Conservation (phyloP, 2,113 vertebrate genomes). For the Aptenodytes forsteri region DNA sequence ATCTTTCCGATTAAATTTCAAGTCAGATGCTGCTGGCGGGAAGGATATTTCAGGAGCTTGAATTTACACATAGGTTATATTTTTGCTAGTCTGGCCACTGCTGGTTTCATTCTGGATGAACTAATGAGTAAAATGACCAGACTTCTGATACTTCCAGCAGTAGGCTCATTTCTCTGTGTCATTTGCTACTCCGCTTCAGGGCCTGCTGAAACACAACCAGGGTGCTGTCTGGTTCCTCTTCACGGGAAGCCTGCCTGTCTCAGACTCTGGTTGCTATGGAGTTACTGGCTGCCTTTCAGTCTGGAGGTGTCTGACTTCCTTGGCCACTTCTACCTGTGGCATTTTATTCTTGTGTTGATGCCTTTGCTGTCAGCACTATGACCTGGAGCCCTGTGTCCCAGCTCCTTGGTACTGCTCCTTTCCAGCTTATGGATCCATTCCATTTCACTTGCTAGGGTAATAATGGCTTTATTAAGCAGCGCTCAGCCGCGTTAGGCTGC, state of each 20-base stretch:
- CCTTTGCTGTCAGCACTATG: background rate
- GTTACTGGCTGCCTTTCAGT: background rate
- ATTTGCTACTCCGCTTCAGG: background rate
- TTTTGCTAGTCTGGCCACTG: background rate
- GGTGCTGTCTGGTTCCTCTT: background rate
- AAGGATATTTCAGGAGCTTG: background rate
- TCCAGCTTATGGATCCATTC: background rate
- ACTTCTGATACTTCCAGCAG: background rate
- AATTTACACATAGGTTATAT: background rate
- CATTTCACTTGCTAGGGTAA: background rate
- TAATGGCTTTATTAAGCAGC: background rate
- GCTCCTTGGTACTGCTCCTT: background rate
- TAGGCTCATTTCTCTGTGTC: background rate
- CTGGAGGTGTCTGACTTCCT: background rate
- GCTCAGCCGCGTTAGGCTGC: background rate
- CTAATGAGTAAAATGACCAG: background rate
- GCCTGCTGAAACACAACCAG: background rate
- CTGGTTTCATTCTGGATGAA: background rate
- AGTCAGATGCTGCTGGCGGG: background rate
- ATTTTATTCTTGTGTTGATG: background rate
- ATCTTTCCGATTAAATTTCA: background rate
- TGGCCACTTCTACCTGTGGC: background rate
- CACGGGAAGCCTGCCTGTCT: background rate
- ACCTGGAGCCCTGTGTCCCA: background rate
- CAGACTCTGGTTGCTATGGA: background rate